Evolutionary conservation across 2,113 vertebrate genomes (phyloP), one percentile per base, ranked within the genome.

Genomic region (Panthera uncia): DNA sequence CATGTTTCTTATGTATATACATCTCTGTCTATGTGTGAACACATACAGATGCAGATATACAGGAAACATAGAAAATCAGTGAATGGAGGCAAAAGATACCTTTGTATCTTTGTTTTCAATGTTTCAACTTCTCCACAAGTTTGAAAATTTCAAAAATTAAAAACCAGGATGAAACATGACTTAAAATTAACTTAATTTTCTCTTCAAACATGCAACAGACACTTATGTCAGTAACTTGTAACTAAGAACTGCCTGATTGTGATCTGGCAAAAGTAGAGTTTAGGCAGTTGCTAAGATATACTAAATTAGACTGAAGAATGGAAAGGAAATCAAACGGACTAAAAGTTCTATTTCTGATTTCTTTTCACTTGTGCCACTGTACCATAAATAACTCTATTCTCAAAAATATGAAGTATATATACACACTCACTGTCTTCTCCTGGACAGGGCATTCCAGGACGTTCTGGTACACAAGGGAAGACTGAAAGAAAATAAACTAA

Each of bases 381-480:
- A 45, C 83, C 33, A 73, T 55, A 94, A 89, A 85, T 45, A 91
- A 97, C 8, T 65, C 48, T 95, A 93, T 65, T 50, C 21, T 78
- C 74, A 89, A 31, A 65, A 13, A 18, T 63, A 63, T 65, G 50
- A 83, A 71, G 23, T 95, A 63, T 95, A 63, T 74, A 92, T 3
- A 97, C 97, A 96, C 65, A 99, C 99, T 99, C 98, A 99, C 99
- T 99, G 81, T 99, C 99, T 99, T 99, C 99, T 98, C 99, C 99
- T 18, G 99, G 99, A 98, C 99, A 99, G 1, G 99, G 99, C 99
- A 99, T 99, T 91, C 99, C 99, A 95, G 99, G 99, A 95, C 99
- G 99, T 98, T 99, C 99, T 89, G 99, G 99, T 90, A 99, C 97
- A 98, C 99, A 99, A 11, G 99, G 99, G 94, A 99, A 99, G n/a